Conservation (phyloP, 30 jellyfish, hydroid and myxozoan species). For the Turritopsis rubra region DNA sequence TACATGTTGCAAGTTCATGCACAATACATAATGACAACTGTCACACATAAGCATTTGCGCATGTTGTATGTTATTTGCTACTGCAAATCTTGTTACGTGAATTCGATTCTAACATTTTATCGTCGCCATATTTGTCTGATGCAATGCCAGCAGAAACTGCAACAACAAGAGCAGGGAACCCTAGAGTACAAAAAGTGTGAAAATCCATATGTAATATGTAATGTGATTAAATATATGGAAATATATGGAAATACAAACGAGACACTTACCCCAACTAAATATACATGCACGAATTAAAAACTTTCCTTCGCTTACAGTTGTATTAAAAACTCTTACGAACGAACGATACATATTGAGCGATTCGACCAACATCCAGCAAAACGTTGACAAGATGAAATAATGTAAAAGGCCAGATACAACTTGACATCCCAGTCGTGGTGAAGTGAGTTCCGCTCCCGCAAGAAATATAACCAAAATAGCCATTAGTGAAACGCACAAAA, state of each 20-base stretch:
- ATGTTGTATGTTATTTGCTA: background rate
- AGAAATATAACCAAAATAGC: constrained; percentile 50
- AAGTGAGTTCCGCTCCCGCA: constrained; percentile 69
- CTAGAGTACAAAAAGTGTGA: background rate
- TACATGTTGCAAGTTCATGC: too few species aligned
- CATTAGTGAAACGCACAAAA: constrained; percentile 66
- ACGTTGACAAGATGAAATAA: constrained; percentile 63
- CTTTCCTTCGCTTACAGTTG: background rate
- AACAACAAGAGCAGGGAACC: background rate
- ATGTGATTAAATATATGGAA: too few species aligned
- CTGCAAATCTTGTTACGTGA: background rate
- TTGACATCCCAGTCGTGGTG: constrained; percentile 65
- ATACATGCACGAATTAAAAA: constrained; percentile 10
- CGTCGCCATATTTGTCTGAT: background rate
- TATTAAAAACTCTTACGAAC: constrained; percentile 54
- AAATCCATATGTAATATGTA: too few species aligned
- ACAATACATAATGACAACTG: too few species aligned
- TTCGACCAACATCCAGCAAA: constrained; percentile 91
- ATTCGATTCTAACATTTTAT: background rate
- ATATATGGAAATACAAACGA: background rate
- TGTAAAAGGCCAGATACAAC: constrained; percentile 65
- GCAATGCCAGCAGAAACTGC: background rate
- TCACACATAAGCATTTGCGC: background rate
- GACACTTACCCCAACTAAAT: constrained; percentile 80
- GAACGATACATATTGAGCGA: constrained; percentile 71